phyloP scores from a whole-genome alignment of 2,888 invertebrate species.

The Meteorus cinctellus region DNA sequence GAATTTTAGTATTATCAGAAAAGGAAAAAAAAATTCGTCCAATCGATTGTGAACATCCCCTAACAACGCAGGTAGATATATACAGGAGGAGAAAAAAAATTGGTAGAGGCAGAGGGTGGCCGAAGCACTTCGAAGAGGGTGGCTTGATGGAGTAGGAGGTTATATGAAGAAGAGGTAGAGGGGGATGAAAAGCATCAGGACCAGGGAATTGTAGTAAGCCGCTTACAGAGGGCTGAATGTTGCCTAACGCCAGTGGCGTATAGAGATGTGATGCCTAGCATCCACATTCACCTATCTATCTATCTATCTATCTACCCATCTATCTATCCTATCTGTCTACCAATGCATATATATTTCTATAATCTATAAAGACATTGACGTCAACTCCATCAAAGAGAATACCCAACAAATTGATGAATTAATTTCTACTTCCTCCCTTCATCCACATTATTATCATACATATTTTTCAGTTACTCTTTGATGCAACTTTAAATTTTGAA shows the following conservation, averaged over 20 bases:
- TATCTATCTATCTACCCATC: not conserved
- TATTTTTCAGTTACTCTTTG: not conserved
- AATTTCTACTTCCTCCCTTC: not conserved
- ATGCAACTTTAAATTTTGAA: not conserved
- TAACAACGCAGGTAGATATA: not conserved
- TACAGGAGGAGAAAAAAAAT: conserved; percentile 3
- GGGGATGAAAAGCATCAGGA: conserved; percentile 38
- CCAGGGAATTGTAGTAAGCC: conserved; percentile 51
- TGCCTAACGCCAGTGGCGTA: conserved; percentile 40
- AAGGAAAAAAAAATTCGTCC: not conserved
- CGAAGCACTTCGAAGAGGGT: conserved; percentile 27
- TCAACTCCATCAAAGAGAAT: conserved; percentile 17
- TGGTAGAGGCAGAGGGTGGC: not conserved
- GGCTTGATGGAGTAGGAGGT: conserved; percentile 13
- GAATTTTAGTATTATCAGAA: too few species aligned
- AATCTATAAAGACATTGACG: conserved; percentile 26
- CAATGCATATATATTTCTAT: not conserved
- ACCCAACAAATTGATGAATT: conserved; percentile 8
- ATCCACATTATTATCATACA: not conserved
- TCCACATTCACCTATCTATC: not conserved
- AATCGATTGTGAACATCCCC: conserved; percentile 20
- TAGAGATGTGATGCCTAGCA: not conserved
- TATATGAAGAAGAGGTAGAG: conserved; percentile 16
- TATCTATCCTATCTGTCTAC: conserved; percentile 3
- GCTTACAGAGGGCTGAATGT: conserved; percentile 50